Evolutionary conservation across 2,888 invertebrate genomes (phyloP).

Genomic region (Lasioglossum malachurum): DNA sequence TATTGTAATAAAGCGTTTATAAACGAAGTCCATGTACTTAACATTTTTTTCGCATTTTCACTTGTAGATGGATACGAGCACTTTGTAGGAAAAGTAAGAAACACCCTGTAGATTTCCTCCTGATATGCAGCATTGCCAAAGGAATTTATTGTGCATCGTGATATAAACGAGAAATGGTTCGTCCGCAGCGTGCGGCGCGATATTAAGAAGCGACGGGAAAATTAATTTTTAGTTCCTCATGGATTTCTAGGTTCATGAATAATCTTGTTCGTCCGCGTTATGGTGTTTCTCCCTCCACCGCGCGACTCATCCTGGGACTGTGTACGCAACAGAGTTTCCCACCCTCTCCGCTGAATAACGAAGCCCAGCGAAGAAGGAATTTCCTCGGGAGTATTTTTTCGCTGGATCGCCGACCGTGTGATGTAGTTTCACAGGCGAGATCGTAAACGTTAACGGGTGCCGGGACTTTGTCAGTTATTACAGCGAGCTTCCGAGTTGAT

Average conservation of each 20-base stretch:
- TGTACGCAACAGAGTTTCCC: constrained; percentile 9
- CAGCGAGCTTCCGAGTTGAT: constrained; percentile 50
- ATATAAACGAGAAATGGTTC: too few relatives aligned
- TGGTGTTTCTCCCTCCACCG: not conserved
- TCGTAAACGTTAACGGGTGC: constrained; percentile 57
- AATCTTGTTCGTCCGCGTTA: constrained; percentile 19
- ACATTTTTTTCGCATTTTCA: too few relatives aligned
- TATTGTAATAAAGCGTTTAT: too few relatives aligned
- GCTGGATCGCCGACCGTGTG: constrained; percentile 33
- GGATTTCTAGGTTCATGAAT: constrained; percentile 35
- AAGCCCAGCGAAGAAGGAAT: constrained; percentile 32
- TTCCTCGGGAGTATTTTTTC: constrained; percentile 52
- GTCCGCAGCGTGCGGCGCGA: too few relatives aligned
- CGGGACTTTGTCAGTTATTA: constrained; percentile 63
- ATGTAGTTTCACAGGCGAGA: constrained; percentile 45
- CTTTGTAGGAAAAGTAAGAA: too few relatives aligned
- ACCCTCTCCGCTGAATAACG: constrained; percentile 28
- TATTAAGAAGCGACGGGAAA: not conserved
- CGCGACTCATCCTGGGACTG: constrained; percentile 19
- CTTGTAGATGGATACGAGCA: too few relatives aligned
- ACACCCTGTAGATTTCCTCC: too few relatives aligned
- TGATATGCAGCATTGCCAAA: too few relatives aligned
- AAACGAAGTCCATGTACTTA: too few relatives aligned
- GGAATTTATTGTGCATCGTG: too few relatives aligned
- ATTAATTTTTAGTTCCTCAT: constrained; percentile 4